phyloP scores from a whole-genome alignment of 2,888 invertebrate genomes.

The Platycheirus rosarum region DNA sequence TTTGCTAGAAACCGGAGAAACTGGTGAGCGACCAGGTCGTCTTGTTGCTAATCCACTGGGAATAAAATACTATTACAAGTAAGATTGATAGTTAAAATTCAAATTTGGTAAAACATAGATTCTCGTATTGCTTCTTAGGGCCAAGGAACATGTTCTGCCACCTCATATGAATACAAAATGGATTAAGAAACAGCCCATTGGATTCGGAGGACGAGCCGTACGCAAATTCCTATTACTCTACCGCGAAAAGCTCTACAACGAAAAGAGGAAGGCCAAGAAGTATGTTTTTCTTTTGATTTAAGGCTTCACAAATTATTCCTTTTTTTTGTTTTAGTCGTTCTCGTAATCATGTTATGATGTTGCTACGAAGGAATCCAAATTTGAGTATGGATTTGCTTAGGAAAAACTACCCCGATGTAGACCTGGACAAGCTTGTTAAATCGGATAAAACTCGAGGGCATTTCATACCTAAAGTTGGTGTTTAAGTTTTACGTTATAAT shows the following conservation, averaged over 20 bases:
- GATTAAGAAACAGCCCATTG: slow-evolving; percentile 85
- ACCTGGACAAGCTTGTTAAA: slow-evolving; percentile 87
- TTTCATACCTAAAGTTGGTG: slow-evolving; percentile 83
- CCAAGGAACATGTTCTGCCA: slow-evolving; percentile 87
- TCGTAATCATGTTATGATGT: slow-evolving; percentile 87
- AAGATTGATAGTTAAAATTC: slow-evolving; percentile 27
- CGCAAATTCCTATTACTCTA: slow-evolving; percentile 85
- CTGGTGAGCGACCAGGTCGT: slow-evolving; percentile 89
- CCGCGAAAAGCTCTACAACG: slow-evolving; percentile 86
- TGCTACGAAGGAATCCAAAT: slow-evolving; percentile 90
- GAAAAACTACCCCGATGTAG: slow-evolving; percentile 89
- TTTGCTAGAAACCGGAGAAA: slow-evolving; percentile 93
- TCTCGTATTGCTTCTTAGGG: slow-evolving; percentile 77
- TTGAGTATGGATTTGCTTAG: slow-evolving; percentile 88
- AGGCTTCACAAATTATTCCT: slow-evolving; percentile 6
- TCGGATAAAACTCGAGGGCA: slow-evolving; percentile 86
- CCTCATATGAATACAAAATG: slow-evolving; percentile 87
- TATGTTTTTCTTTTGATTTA: slow-evolving; percentile 77
- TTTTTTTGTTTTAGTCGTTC: slow-evolving; percentile 83
- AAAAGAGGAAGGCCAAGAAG: slow-evolving; percentile 85
- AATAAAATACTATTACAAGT: slow-evolving; percentile 84
- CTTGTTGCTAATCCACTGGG: slow-evolving; percentile 86
- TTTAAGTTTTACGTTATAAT: slow-evolving; percentile 72
- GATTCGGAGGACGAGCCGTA: slow-evolving; percentile 85
- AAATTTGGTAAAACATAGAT: not conserved